Evolutionary conservation across 2,113 vertebrate genomes (phyloP), one percentile per base, ranked within the genome.

Genomic region (Tringa solitaria): DNA sequence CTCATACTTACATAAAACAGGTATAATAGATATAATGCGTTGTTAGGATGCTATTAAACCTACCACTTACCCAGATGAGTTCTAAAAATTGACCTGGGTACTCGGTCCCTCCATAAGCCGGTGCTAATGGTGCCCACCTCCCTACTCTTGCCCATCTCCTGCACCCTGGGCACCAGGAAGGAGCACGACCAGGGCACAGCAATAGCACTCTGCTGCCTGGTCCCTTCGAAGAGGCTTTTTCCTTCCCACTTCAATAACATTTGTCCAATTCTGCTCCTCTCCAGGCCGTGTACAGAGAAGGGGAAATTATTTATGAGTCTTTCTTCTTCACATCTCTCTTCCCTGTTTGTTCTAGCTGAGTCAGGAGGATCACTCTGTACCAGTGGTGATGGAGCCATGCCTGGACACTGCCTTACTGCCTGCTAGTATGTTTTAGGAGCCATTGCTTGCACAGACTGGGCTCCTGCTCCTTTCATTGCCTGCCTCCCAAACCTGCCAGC

Each of bases 271-370:
- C 74, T 64, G 15, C 39, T 56, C 23, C 30, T 60, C 48, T 63
- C 56, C 51, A 78, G 26, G 3, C 60, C 74, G 46, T 0, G 0
- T 14, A 28, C 24, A 30, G 33, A 51, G n/a, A 63, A 64, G 8
- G 33, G 10, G 35, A 76, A n/a, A 17, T 56, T 56, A 39, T 45
- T 81, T 77, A 23, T 17, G 37, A 91, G 43, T 27, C 35, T 33
- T 84, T 67, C 39, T 28, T 84, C 75, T 53, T 63, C 59, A 5
- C 28, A 18, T 30, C 26, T 61, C 53, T 33, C 50, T 56, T 33
- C 46, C 28, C 20, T 5, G 2, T 23, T 67, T 27, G 8, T 37
- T 89, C 73, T 2, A 30, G 8, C 26, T 9, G 18, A 64, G 23
- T 13, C 53, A 54, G 33, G 51, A 86, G 59, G 48, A 28, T 6